phyloP scores from a whole-genome alignment of 2,888 invertebrate genomes.

The Unio delphinus region DNA sequence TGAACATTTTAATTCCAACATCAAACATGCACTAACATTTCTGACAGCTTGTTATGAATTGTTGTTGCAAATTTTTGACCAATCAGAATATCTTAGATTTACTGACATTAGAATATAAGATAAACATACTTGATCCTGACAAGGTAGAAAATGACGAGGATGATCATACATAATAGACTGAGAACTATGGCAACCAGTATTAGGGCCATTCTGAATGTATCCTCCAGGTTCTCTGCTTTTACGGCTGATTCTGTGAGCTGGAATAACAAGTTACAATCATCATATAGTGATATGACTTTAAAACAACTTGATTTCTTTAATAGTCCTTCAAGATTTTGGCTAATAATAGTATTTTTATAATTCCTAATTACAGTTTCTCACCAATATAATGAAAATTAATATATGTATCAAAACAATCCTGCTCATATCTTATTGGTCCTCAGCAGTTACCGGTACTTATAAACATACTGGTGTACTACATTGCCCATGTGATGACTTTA shows the following conservation, averaged over 20 bases:
- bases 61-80: background rate
- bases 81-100: background rate
- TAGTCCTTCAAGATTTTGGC: no score
- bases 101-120: background rate
- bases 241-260: constrained; percentile 49
- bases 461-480: no score
- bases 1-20: no score
- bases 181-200: constrained; percentile 88
- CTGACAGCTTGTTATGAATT: background rate
- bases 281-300: background rate
- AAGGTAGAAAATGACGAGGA: constrained; percentile 85
- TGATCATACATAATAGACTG: constrained; percentile 83
- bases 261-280: constrained; percentile 12
- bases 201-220: constrained; percentile 73
- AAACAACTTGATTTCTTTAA: no score
- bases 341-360: no score
- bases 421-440: no score
- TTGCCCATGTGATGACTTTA: no score
- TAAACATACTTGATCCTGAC: constrained; percentile 82
- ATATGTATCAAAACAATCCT: no score
- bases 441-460: no score
- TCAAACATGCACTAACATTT: no score
- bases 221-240: constrained; percentile 48
- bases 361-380: no score
- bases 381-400: no score